These are phyloP conservation scores for Sebastes hubbsi DNA, from an alignment of 2,797 vertebrate genomes.

Conservation along the genomic window DNA sequence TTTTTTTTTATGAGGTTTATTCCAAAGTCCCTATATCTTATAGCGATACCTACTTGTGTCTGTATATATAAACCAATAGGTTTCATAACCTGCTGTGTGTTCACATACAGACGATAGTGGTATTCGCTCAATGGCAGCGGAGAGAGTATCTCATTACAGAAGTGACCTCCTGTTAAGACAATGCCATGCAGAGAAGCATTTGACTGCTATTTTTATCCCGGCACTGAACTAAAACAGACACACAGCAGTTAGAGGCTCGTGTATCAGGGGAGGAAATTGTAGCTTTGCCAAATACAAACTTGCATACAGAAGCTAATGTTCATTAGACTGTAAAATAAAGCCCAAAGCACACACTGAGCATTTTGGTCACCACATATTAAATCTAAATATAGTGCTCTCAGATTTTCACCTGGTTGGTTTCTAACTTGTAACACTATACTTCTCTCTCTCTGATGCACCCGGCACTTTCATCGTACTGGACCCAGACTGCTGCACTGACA, in stretches of 20 bases:
- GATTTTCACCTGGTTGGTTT: neutral
- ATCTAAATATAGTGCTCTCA: neutral
- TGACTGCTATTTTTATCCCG: conserved; percentile 56
- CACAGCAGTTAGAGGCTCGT: neutral
- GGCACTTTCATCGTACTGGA: neutral
- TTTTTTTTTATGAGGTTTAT: neutral
- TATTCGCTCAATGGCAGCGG: conserved; percentile 2
- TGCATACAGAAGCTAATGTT: neutral
- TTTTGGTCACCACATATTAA: neutral
- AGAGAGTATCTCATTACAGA: conserved; percentile 48
- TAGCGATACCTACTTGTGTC: neutral
- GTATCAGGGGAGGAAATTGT: neutral
- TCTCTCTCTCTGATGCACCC: neutral
- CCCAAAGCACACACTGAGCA: neutral
- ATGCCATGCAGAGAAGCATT: conserved; percentile 36
- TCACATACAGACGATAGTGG: neutral
- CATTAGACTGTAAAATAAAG: neutral
- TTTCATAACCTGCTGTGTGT: neutral
- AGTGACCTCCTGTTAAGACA: conserved; percentile 47
- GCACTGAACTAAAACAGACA: conserved; percentile 5
- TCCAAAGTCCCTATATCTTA: neutral
- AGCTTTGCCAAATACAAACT: neutral
- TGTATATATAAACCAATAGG: too few species aligned
- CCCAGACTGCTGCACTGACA: neutral
- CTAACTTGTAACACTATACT: neutral